phyloP scores from a whole-genome alignment of 2,888 invertebrate species.

The Corythucha ciliata region DNA sequence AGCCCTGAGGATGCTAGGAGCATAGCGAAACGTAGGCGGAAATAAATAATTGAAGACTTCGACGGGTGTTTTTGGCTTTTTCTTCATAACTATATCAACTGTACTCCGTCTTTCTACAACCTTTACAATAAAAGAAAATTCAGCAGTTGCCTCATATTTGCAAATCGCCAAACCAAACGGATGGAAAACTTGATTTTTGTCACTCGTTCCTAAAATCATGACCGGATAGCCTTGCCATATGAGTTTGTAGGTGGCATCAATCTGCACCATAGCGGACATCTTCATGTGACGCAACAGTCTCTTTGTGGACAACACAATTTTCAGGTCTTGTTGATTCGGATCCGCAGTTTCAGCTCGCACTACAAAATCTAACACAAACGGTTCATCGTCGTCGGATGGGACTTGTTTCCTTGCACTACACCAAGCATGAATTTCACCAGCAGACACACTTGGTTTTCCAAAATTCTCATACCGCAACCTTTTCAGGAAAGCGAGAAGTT shows the following conservation, averaged over 20 bases:
- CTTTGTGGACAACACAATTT: slow-evolving; percentile 18
- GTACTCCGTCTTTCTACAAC: too few species aligned
- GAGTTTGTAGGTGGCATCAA: too few species aligned
- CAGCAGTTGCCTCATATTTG: slow-evolving; percentile 18
- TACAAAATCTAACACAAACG: slow-evolving; percentile 19
- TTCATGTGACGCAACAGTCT: too few species aligned
- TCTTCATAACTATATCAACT: too few species aligned
- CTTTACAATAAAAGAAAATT: slow-evolving; percentile 15
- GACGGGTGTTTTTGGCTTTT: too few species aligned
- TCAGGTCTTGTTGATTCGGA: slow-evolving; percentile 19
- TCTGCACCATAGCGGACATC: slow-evolving; percentile 6
- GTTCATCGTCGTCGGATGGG: slow-evolving; percentile 16
- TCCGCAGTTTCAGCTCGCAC: slow-evolving; percentile 17
- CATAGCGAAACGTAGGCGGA: too few species aligned
- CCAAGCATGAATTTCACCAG: slow-evolving; percentile 19
- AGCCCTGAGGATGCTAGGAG: too few species aligned
- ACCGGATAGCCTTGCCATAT: too few species aligned
- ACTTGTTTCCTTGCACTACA: too few species aligned
- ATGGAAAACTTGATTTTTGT: slow-evolving; percentile 15
- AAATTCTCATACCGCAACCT: slow-evolving; percentile 13
- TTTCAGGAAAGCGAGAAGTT: slow-evolving; percentile 18
- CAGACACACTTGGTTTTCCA: slow-evolving; percentile 17
- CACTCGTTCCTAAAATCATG: slow-evolving; percentile 19
- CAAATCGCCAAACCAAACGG: slow-evolving; percentile 19
- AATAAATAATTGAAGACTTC: too few species aligned